Evolutionary conservation across 2,888 invertebrate species (phyloP).

Genomic region (Paralinhomoeus sp.): DNA sequence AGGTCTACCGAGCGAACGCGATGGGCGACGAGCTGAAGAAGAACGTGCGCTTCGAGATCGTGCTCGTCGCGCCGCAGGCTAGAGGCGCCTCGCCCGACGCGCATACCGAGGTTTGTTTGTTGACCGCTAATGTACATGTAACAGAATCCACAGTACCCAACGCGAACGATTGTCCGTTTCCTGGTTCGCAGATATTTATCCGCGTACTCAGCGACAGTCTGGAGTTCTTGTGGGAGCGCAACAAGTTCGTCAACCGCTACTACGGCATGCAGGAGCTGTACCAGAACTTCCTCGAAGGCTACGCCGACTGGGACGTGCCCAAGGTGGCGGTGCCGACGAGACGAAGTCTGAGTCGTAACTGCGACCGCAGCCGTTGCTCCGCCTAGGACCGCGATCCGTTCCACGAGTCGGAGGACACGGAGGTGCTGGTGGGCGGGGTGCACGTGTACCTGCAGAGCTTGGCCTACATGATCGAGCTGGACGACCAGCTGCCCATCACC

Average conservation of each 20-base stretch:
- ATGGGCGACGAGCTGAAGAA: slow-evolving; percentile 35
- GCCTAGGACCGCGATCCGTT: slow-evolving; percentile 34
- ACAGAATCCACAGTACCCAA: too few species aligned
- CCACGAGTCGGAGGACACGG: slow-evolving; percentile 31
- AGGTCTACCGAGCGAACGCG: slow-evolving; percentile 35
- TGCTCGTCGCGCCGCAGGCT: slow-evolving; percentile 34
- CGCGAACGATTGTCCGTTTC: too few species aligned
- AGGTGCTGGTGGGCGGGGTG: slow-evolving; percentile 32
- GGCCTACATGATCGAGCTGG: slow-evolving; percentile 32
- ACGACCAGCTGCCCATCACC: slow-evolving; percentile 33
- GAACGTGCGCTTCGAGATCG: slow-evolving; percentile 33
- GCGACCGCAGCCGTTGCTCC: too few species aligned
- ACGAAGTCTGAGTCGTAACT: too few species aligned
- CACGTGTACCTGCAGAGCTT: slow-evolving; percentile 35
- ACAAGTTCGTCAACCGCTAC: slow-evolving; percentile 34
- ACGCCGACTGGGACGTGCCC: slow-evolving; percentile 30
- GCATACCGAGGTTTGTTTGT: slow-evolving; percentile 30
- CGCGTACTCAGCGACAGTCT: slow-evolving; percentile 32
- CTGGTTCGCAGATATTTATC: slow-evolving; percentile 29
- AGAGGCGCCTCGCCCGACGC: slow-evolving; percentile 27
- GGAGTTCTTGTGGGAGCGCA: slow-evolving; percentile 34
- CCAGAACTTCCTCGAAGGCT: slow-evolving; percentile 32
- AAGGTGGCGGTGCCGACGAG: too few species aligned
- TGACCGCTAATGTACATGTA: too few species aligned
- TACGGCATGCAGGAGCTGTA: slow-evolving; percentile 38